Evolutionary conservation across 2,797 vertebrate genomes (phyloP).

Genomic region (Thripadectes ignobilis): DNA sequence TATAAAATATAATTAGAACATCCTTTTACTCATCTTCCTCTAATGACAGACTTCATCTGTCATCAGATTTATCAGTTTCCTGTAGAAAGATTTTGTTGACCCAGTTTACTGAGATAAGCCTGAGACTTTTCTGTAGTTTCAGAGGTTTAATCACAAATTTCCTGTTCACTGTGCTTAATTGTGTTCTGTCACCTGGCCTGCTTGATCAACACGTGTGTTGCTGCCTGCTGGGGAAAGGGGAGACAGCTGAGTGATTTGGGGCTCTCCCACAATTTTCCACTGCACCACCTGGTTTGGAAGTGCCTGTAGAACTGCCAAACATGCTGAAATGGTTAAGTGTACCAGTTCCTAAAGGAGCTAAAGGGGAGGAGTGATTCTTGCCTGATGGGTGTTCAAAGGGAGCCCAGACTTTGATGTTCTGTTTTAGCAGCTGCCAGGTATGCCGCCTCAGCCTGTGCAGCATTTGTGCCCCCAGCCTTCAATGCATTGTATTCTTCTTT

Average conservation of each 20-base stretch:
- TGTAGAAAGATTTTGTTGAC: background rate
- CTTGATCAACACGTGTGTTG: background rate
- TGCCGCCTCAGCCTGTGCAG: conserved; percentile 84
- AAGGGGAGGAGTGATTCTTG: conserved; percentile 81
- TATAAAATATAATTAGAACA: background rate
- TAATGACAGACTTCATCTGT: conserved; percentile 1
- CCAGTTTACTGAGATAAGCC: background rate
- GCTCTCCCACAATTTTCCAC: conserved; percentile 20
- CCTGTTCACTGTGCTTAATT: background rate
- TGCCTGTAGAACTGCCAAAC: conserved; percentile 79
- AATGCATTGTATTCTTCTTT: conserved; percentile 28
- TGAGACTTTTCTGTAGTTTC: background rate
- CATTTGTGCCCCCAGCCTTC: conserved; percentile 40
- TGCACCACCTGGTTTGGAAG: conserved; percentile 44
- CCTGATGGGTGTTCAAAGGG: conserved; percentile 87
- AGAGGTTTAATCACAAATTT: background rate
- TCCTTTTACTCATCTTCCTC: conserved; percentile 12
- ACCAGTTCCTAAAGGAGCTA: conserved; percentile 86
- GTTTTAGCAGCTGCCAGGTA: conserved; percentile 90
- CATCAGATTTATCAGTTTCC: conserved; percentile 4
- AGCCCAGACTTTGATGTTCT: conserved; percentile 88
- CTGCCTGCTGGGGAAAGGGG: background rate
- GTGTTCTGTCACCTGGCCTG: background rate
- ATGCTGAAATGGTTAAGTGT: conserved; percentile 89
- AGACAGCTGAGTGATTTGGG: background rate